phyloP scores from a whole-genome alignment of 2,888 invertebrate genomes.

The Epicampocera succincta region DNA sequence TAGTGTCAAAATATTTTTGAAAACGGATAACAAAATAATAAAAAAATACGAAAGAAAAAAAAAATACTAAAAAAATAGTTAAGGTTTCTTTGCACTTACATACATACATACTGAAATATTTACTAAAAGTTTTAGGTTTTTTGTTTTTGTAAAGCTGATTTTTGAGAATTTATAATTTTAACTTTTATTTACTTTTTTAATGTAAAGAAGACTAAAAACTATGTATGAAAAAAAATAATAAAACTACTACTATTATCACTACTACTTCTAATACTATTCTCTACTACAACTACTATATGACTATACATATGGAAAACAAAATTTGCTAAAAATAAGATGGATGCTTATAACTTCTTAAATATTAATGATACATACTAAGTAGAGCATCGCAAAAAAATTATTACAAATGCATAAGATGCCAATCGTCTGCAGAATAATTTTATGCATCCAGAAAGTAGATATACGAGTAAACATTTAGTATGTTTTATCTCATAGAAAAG shows the following conservation, averaged over 20 bases:
- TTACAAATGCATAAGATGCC: constrained; percentile 45
- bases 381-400: constrained; percentile 48
- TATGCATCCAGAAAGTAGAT: constrained; percentile 60
- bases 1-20: constrained; percentile 48
- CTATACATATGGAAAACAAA: constrained; percentile 55
- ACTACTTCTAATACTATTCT: constrained; percentile 61
- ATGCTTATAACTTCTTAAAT: constrained; percentile 57
- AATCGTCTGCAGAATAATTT: constrained; percentile 56
- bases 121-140: constrained; percentile 27
- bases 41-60: constrained; percentile 1
- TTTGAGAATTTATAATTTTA: constrained; percentile 15
- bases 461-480: constrained; percentile 35
- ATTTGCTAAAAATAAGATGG: constrained; percentile 60
- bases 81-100: constrained; percentile 56
- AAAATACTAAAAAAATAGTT: constrained; percentile 35
- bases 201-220: constrained; percentile 49
- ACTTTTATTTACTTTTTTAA: constrained; percentile 19
- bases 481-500: constrained; percentile 50
- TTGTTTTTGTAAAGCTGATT: constrained; percentile 36
- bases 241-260: constrained; percentile 58
- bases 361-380: constrained; percentile 59
- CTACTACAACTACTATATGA: constrained; percentile 64
- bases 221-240: constrained; percentile 26
- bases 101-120: constrained; percentile 40
- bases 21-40: background rate